Percentiles rank a stretch among this genome's conserved stretches.
These are phyloP conservation scores for Orthosia incerta DNA, from an alignment of 2,888 invertebrate genomes.

Conservation along the genomic window DNA sequence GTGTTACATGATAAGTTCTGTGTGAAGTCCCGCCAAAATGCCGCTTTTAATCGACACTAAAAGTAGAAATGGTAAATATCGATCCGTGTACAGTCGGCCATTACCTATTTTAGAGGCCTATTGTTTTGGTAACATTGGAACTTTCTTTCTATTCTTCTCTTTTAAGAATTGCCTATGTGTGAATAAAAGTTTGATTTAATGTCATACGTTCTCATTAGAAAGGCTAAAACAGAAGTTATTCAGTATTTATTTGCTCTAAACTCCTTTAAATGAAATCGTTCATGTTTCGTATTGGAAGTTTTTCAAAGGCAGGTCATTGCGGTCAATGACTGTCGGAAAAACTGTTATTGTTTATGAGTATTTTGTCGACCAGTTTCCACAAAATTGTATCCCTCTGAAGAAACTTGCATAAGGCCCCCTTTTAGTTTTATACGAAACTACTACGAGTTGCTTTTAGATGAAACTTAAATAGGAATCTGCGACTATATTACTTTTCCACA, in stretches of 20 bases:
- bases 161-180: not conserved
- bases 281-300: not conserved
- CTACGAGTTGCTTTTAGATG: no score
- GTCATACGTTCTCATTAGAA: slow-evolving; percentile 4
- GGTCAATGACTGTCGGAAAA: not conserved
- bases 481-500: not conserved
- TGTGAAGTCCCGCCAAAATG: slow-evolving; percentile 77
- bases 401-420: not conserved
- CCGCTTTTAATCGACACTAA: slow-evolving; percentile 83
- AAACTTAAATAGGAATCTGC: not conserved
- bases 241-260: slow-evolving; percentile 2
- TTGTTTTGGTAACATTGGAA: slow-evolving; percentile 51
- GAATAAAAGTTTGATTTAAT: not conserved
- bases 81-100: slow-evolving; percentile 85
- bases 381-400: not conserved
- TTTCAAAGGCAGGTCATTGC: not conserved
- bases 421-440: not conserved
- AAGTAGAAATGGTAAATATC: slow-evolving; percentile 88
- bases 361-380: not conserved
- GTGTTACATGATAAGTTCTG: slow-evolving; percentile 79
- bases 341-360: not conserved
- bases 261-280: not conserved
- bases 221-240: not conserved
- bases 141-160: slow-evolving; percentile 2
- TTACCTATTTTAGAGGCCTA: slow-evolving; percentile 69